phyloP scores from a whole-genome alignment of 2,888 invertebrate species.

The Luperina nickerlii region DNA sequence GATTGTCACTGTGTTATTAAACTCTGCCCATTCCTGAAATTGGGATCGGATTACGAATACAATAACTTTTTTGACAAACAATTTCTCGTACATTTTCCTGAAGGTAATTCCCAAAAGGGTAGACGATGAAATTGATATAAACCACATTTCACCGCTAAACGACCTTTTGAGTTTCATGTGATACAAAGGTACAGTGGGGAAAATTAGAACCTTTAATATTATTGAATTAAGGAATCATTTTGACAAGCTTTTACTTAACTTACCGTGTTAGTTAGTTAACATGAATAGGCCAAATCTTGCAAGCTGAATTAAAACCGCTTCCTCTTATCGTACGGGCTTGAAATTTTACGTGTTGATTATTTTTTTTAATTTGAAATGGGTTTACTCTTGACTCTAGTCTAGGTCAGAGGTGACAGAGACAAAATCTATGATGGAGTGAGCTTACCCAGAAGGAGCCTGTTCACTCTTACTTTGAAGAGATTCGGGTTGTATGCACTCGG shows the following conservation, averaged over 20 bases:
- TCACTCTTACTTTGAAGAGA: too few relatives aligned
- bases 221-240: too few relatives aligned
- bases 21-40: constrained; percentile 20
- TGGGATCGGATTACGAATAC: constrained; percentile 7
- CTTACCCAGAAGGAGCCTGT: too few relatives aligned
- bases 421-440: too few relatives aligned
- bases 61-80: constrained; percentile 21
- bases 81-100: constrained; percentile 14
- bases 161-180: constrained; percentile 4
- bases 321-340: not conserved
- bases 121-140: not conserved
- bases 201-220: not conserved
- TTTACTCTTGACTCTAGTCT: too few relatives aligned
- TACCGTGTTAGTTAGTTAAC: not conserved
- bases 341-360: not conserved
- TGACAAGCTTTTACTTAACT: too few relatives aligned
- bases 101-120: constrained; percentile 28
- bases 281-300: not conserved
- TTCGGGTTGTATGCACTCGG: too few relatives aligned
- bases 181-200: not conserved
- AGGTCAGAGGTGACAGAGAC: too few relatives aligned
- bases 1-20: constrained; percentile 12
- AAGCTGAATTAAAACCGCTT: not conserved
- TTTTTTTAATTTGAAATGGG: too few relatives aligned
- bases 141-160: too few relatives aligned